These are phyloP conservation scores for Drosophila kokeensis DNA, from an alignment of 2,888 invertebrate genomes.

Conservation along the genomic window DNA sequence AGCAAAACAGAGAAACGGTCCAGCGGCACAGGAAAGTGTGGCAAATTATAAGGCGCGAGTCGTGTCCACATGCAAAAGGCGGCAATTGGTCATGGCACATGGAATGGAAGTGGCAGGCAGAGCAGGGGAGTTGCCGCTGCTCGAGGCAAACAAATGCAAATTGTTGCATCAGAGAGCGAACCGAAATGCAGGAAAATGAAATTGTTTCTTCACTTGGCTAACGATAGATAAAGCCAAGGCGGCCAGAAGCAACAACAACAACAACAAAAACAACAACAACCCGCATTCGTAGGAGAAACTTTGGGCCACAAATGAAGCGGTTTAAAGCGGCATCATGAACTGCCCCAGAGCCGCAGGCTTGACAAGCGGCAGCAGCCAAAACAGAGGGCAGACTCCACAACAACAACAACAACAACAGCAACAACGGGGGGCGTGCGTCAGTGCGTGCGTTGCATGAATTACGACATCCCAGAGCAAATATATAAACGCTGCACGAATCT, in stretches of 20 bases:
- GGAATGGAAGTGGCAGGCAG: background rate
- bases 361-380: slow-evolving; percentile 44
- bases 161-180: slow-evolving; percentile 73
- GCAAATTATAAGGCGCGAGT: slow-evolving; percentile 69
- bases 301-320: slow-evolving; percentile 62
- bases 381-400: slow-evolving; percentile 30
- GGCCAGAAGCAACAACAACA: background rate
- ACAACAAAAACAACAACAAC: background rate
- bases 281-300: slow-evolving; percentile 48
- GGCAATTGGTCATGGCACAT: slow-evolving; percentile 50
- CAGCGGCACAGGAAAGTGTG: slow-evolving; percentile 62
- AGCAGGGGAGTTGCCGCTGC: slow-evolving; percentile 9
- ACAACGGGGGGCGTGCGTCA: slow-evolving; percentile 15
- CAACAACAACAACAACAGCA: background rate
- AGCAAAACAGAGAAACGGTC: slow-evolving; percentile 45
- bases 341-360: slow-evolving; percentile 73
- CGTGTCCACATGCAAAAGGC: slow-evolving; percentile 53
- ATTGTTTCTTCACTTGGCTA: slow-evolving; percentile 68
- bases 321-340: slow-evolving; percentile 64
- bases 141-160: slow-evolving; percentile 66
- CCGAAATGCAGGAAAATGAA: slow-evolving; percentile 65
- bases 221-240: slow-evolving; percentile 25
- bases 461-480: slow-evolving; percentile 47
- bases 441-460: slow-evolving; percentile 76
- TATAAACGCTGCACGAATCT: slow-evolving; percentile 40